Evolutionary conservation across 2,888 invertebrate species (phyloP).

Genomic region (Catocala nupta): DNA sequence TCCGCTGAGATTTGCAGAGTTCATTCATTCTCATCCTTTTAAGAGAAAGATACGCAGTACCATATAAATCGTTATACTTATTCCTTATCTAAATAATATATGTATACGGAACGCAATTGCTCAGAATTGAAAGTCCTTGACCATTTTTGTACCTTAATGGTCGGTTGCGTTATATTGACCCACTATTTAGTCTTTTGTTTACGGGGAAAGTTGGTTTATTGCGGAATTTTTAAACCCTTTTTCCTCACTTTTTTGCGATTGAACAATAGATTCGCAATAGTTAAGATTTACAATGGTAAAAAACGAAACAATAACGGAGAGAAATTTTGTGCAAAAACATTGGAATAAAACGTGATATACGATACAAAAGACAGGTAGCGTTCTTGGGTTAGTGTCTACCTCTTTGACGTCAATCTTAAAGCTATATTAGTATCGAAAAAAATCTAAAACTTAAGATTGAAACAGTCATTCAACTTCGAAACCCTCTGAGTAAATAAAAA

Average conservation of each 20-base stretch:
- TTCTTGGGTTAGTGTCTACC: conserved; percentile 28
- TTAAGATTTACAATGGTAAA: conserved; percentile 33
- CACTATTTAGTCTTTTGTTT: conserved; percentile 68
- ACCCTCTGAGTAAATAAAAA: conserved; percentile 18
- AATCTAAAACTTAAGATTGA: conserved; percentile 18
- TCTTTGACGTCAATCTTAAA: conserved; percentile 16
- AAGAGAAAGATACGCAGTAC: conserved; percentile 14
- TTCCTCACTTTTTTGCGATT: conserved; percentile 65
- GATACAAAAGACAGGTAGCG: conserved; percentile 60
- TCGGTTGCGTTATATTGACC: conserved; percentile 61
- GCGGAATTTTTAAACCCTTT: conserved; percentile 73
- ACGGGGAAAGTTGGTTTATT: conserved; percentile 76
- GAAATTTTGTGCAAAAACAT: conserved; percentile 30
- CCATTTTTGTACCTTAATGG: conserved; percentile 68
- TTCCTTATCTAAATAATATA: neutral
- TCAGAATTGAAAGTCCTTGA: conserved; percentile 27
- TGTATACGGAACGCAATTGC: conserved; percentile 40
- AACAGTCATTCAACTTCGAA: conserved; percentile 28
- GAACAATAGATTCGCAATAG: conserved; percentile 45
- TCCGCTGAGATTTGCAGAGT: conserved; percentile 26
- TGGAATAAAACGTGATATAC: conserved; percentile 47
- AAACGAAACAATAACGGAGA: conserved; percentile 23
- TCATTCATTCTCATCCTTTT: conserved; percentile 34
- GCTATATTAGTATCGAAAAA: neutral
- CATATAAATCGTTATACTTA: neutral